A percentile compares a stretch with the other conserved stretches of the same genome.
Conservation (phyloP, 2,888 invertebrate genomes). For the Oasisia sp. region DNA sequence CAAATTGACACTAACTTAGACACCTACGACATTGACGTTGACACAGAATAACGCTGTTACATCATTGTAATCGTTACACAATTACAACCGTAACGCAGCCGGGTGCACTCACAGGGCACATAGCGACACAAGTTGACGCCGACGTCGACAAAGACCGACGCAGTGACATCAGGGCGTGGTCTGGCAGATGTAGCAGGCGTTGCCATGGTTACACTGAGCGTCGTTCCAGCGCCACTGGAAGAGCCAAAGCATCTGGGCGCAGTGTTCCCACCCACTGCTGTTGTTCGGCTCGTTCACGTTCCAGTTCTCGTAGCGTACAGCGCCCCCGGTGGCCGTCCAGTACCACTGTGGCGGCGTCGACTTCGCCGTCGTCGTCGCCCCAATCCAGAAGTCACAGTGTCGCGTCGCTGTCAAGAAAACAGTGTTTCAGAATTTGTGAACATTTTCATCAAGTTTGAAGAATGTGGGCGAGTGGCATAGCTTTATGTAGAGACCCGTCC, state of each 20-base stretch:
- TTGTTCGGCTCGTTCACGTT: conserved; percentile 45
- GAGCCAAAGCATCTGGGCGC: conserved; percentile 44
- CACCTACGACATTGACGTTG: no score
- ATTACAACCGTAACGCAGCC: neutral
- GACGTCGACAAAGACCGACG: neutral
- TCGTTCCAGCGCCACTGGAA: conserved; percentile 45
- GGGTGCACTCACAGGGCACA: neutral
- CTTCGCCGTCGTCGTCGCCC: conserved; percentile 30
- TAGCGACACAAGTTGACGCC: neutral
- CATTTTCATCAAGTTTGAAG: no score
- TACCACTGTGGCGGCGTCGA: conserved; percentile 34
- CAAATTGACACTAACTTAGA: neutral
- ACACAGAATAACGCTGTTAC: neutral
- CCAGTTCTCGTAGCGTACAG: conserved; percentile 42
- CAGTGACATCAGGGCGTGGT: conserved; percentile 21
- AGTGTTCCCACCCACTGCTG: conserved; percentile 42
- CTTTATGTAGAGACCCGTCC: no score
- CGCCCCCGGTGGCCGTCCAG: conserved; percentile 34
- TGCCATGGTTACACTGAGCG: conserved; percentile 38
- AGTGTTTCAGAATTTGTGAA: conserved; percentile 23
- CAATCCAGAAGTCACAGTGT: conserved; percentile 45
- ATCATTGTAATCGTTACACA: neutral
- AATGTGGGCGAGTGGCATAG: no score
- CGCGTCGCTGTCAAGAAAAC: conserved; percentile 37
- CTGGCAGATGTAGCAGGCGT: conserved; percentile 44